These are phyloP conservation scores for Parambassis ranga DNA, from an alignment of 2,797 vertebrate genomes.

Conservation along the genomic window DNA sequence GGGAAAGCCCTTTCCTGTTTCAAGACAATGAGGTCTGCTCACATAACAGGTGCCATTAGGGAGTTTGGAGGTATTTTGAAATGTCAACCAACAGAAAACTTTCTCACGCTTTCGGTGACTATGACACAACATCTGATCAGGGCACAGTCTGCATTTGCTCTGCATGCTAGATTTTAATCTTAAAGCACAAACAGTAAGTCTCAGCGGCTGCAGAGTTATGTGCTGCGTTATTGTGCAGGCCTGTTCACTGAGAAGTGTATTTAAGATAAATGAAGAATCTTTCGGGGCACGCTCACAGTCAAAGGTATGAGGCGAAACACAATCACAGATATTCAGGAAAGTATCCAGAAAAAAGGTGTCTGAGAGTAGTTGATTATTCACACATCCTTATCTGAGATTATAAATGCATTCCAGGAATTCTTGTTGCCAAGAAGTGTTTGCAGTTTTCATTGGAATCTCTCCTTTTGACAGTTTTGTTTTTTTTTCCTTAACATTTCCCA, in stretches of 20 bases:
- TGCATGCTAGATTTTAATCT: background rate
- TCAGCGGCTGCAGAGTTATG: background rate
- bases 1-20: background rate
- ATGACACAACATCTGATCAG: background rate
- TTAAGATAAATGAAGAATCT: no score
- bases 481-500: constrained; percentile 18
- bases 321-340: background rate
- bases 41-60: no score
- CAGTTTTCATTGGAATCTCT: no score
- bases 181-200: background rate
- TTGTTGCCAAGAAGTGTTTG: background rate
- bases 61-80: no score
- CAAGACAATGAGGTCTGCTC: no score
- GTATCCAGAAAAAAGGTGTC: no score
- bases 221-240: background rate
- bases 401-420: constrained; percentile 21
- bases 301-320: background rate
- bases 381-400: background rate
- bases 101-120: background rate
- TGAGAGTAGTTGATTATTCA: background rate
- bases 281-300: no score
- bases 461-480: no score
- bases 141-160: background rate
- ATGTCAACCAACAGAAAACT: background rate
- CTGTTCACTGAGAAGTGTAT: background rate